Evolutionary conservation across 2,113 vertebrate genomes (phyloP).

Genomic region (Chaetorhynchus papuensis): DNA sequence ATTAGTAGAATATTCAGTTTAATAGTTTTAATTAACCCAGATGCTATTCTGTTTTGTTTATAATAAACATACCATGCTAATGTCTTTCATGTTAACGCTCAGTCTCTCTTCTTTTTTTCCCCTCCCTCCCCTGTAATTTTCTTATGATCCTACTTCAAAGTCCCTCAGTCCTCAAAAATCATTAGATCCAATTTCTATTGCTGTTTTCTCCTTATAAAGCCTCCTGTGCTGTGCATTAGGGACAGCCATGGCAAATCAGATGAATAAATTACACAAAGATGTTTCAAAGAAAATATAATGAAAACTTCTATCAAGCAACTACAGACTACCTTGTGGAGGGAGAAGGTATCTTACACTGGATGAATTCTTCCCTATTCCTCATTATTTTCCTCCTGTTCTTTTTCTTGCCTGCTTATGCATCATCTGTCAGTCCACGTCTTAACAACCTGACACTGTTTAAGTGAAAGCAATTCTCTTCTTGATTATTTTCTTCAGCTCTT

Average conservation of each 20-base stretch:
- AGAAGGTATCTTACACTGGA: not conserved
- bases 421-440: not conserved
- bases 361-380: not conserved
- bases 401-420: not conserved
- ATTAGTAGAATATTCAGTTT: not conserved
- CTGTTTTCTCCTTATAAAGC: not conserved
- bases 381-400: not conserved
- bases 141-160: not conserved
- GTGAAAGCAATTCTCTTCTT: not conserved
- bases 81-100: not conserved
- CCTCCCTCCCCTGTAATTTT: not conserved
- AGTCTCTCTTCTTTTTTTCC: not conserved
- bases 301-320: not conserved
- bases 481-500: not conserved
- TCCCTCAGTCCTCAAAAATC: not conserved
- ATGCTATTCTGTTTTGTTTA: not conserved
- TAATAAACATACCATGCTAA: not conserved
- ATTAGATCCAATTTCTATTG: not conserved
- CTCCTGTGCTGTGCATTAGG: not conserved
- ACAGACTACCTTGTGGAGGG: not conserved
- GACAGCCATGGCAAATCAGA: not conserved
- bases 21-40: not conserved
- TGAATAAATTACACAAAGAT: not conserved
- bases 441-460: not conserved
- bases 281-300: not conserved